These are phyloP conservation scores for Cotesia vestalis DNA, from an alignment of 1,140 invertebrate genomes.

Conservation along the genomic window DNA sequence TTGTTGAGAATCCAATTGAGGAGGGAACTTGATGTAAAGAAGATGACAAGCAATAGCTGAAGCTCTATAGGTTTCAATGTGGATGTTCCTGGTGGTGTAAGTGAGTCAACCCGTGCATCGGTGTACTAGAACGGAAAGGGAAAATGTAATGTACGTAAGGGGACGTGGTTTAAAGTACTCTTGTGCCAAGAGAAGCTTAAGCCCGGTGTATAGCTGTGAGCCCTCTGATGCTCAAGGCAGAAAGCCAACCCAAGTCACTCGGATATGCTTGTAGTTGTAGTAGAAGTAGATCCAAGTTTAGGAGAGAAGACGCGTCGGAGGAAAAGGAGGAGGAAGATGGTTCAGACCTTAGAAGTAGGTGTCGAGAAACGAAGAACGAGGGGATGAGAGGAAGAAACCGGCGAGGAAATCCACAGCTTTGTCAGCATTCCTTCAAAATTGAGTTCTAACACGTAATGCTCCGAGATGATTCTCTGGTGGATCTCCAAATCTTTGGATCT, in stretches of 20 bases:
- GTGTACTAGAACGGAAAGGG: conserved; percentile 39
- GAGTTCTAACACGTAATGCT: conserved; percentile 31
- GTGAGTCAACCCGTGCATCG: not conserved
- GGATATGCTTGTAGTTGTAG: no score
- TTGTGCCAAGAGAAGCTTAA: conserved; percentile 27
- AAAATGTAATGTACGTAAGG: conserved; percentile 11
- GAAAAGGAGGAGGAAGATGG: conserved; percentile 26
- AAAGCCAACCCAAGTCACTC: conserved; percentile 18
- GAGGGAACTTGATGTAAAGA: not conserved
- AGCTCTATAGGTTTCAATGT: no score
- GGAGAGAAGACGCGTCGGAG: not conserved
- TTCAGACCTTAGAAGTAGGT: conserved; percentile 25
- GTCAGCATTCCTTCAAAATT: conserved; percentile 58
- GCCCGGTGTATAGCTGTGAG: not conserved
- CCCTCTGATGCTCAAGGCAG: conserved; percentile 27
- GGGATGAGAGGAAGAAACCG: conserved; percentile 51
- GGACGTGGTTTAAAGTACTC: conserved; percentile 21
- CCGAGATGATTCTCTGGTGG: conserved; percentile 13
- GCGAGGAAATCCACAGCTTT: conserved; percentile 55
- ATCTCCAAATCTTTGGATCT: not conserved
- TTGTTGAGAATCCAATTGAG: conserved; percentile 9
- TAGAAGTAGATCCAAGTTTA: not conserved
- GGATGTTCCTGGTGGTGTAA: no score
- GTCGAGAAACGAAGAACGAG: conserved; percentile 45
- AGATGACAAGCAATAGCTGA: no score